Evolutionary conservation across 2,113 vertebrate genomes (phyloP), one percentile per base, ranked within the genome.

Genomic region (Pholis gunnellus): DNA sequence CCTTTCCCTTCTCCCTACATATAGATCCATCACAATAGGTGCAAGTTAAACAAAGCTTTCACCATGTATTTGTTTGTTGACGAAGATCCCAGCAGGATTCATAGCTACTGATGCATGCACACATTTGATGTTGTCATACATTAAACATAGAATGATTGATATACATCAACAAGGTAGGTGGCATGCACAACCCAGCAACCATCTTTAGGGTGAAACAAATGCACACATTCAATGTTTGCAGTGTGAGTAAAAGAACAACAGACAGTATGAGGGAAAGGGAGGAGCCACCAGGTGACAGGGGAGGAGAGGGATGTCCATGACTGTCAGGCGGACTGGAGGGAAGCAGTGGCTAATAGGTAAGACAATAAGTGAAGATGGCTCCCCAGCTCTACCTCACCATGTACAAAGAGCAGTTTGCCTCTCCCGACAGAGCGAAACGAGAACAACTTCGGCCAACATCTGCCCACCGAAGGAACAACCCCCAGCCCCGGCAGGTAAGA

Each of bases 401-500:
- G 56, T 95, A 96, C 80, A 90, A 89, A 18, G 92, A 94, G 71
- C 94, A 96, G 78, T 96, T 95, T 63, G 64, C 78, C 18, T 88
- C 84, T 44, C 86, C 92, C 0, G 81, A 89, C n/a, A 72, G 67
- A 75, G 61, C 52, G 5, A 89, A 79, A 40, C 85, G 88, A 72
- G 78, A 80, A 8, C 75, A 85, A 13, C 91, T 88, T 40, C 92
- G 94, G 82, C 95, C 94, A 2, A 93, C 93, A 27, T 96, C 95
- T 25, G 89, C 92, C 31, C 78, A 94, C 80, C 93, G 95, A 50
- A 92, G 92, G 87, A 96, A 96, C 92, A 96, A 96, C 80, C 95
- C 95, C 18, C 95, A 96, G 73, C 95, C 95, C 10, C 79, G 82
- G 50, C 92, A 89, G 92, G 95, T 96, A 92, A 95, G 94, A 76